Percentiles rank a stretch among this genome's conserved stretches.
phyloP scores from a whole-genome alignment of 2,113 vertebrate genomes.

The Mormyrus iriodes region DNA sequence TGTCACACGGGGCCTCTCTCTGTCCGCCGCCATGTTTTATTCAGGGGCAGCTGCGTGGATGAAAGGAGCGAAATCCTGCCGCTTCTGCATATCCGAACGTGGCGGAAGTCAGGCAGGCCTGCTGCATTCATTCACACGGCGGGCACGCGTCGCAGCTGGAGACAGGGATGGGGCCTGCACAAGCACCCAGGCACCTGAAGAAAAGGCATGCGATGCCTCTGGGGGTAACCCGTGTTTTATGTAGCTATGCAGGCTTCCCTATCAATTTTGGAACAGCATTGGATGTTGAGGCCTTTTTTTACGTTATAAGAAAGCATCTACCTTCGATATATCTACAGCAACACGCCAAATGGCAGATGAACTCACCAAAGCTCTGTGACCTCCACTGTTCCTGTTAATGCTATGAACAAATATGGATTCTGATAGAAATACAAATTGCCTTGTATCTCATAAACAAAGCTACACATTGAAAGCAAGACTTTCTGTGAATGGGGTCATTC shows the following conservation, averaged over 20 bases:
- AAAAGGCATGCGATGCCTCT: background rate
- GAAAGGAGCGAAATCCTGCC: conserved; percentile 15
- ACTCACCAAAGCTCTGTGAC: background rate
- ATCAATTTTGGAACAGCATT: background rate
- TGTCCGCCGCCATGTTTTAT: background rate
- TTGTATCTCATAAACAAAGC: background rate
- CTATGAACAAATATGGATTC: background rate
- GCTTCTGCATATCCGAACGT: conserved; percentile 10
- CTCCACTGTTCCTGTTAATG: background rate
- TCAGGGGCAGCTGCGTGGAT: conserved; percentile 13
- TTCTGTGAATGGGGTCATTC: background rate
- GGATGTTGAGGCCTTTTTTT: background rate
- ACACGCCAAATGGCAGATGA: background rate
- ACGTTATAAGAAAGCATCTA: background rate
- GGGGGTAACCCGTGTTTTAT: background rate
- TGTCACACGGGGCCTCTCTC: background rate
- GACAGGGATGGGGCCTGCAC: background rate
- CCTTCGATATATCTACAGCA: background rate
- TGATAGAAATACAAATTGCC: background rate
- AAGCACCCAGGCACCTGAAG: background rate
- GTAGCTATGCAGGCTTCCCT: background rate
- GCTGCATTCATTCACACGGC: background rate
- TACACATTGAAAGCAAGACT: background rate
- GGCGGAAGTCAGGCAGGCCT: conserved; percentile 4
- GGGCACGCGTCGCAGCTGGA: background rate